Percentiles rank a stretch among this genome's conserved stretches.
These are phyloP conservation scores for Aphelinus atriplicis DNA, from an alignment of 1,140 invertebrate species.

Conservation along the genomic window DNA sequence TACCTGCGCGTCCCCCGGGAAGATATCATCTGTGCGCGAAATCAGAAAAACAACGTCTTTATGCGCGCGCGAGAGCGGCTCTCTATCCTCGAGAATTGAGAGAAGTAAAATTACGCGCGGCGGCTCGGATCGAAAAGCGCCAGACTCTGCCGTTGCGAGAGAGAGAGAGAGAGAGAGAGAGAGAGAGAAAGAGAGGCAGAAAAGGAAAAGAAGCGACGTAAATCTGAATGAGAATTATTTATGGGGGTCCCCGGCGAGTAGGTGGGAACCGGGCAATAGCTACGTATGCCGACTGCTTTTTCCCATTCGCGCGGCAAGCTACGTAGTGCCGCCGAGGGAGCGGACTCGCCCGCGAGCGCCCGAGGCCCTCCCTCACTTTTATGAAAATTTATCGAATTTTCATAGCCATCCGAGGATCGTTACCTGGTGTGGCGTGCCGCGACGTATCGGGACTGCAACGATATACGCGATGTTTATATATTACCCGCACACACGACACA, in stretches of 20 bases:
- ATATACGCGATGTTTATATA: no score
- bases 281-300: no score
- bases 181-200: neutral
- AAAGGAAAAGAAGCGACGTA: neutral
- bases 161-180: conserved; percentile 5
- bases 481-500: no score
- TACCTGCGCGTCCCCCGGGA: neutral
- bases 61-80: neutral
- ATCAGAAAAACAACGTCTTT: conserved; percentile 23
- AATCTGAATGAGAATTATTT: conserved; percentile 39
- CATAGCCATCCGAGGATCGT: no score
- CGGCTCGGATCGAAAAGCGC: neutral
- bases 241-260: conserved; percentile 15
- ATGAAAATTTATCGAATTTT: no score
- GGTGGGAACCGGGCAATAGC: no score
- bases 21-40: conserved; percentile 11
- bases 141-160: neutral
- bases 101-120: neutral
- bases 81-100: neutral
- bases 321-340: no score
- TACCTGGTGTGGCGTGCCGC: no score
- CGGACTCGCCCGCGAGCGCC: no score
- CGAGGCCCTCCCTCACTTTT: no score
- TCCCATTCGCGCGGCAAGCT: no score
- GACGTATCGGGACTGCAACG: no score